Evolutionary conservation across 2,888 invertebrate species (phyloP).

Genomic region (Callinectes sapidus): DNA sequence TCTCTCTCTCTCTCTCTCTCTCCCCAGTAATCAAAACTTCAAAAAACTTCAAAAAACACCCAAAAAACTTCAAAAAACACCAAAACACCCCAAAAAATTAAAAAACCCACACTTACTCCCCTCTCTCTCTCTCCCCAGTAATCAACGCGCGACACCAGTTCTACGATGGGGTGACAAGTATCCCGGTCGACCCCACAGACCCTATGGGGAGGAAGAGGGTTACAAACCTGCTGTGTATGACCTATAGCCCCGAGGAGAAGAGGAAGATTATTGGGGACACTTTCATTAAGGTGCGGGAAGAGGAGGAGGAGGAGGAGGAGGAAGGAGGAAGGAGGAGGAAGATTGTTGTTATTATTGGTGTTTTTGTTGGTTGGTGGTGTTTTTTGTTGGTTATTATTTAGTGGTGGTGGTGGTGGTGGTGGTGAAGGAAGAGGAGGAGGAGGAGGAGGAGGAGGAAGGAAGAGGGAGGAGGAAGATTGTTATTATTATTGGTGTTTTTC

Average conservation of each 20-base stretch:
- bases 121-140: slow-evolving; percentile 75
- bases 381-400: no score
- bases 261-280: slow-evolving; percentile 99
- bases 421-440: not conserved
- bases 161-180: slow-evolving; percentile 85
- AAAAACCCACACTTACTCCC: no score
- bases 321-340: no score
- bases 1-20: no score
- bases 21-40: no score
- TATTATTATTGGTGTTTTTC: no score
- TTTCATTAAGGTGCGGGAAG: slow-evolving; percentile 84
- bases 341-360: no score
- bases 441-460: no score
- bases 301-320: not conserved
- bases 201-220: slow-evolving; percentile 78
- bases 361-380: not conserved
- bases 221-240: slow-evolving; percentile 90
- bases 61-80: no score
- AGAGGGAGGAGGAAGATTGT: no score
- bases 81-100: no score
- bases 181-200: slow-evolving; percentile 79
- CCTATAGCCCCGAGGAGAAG: slow-evolving; percentile 96
- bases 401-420: not conserved
- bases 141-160: slow-evolving; percentile 79
- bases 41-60: no score